A percentile compares a stretch with the other conserved stretches of the same genome.
Conservation (phyloP, 2,113 vertebrate genomes). For the Dasypus novemcinctus region DNA sequence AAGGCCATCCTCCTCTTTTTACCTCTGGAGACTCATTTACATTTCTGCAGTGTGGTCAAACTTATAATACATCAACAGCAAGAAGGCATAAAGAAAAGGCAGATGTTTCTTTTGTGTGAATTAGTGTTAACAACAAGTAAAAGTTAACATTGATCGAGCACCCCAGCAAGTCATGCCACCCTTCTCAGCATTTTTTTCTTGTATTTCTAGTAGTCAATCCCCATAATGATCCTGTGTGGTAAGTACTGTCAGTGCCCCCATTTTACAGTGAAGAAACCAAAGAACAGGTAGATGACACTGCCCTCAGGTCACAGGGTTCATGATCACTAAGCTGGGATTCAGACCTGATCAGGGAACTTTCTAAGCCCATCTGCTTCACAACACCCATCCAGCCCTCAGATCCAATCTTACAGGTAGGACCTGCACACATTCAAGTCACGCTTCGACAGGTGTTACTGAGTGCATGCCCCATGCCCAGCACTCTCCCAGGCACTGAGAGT, state of each 20-base stretch:
- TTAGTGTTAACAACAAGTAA: not conserved
- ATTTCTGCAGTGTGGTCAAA: not conserved
- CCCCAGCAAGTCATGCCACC: accelerated
- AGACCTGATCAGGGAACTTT: not conserved
- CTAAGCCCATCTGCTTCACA: not conserved
- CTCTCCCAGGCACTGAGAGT: not conserved
- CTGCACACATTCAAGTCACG: not conserved
- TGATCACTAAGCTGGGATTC: not conserved
- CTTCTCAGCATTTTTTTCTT: not conserved
- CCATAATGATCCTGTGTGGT: not conserved
- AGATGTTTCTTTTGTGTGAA: not conserved
- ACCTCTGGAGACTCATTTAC: not conserved
- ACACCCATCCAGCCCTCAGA: not conserved
- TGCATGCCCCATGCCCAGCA: accelerated
- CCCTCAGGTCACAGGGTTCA: not conserved
- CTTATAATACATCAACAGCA: not conserved
- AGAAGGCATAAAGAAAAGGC: not conserved
- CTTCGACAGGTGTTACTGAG: not conserved
- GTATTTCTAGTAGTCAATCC: no score
- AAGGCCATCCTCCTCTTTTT: not conserved
- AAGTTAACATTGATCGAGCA: not conserved
- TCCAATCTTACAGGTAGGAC: not conserved
- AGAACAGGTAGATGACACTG: not conserved
- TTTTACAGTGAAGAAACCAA: not conserved
- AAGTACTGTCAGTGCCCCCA: no score